Evolutionary conservation across 2,888 invertebrate genomes (phyloP), one percentile per base, ranked within the genome.

Genomic region (Conomelus anceps): DNA sequence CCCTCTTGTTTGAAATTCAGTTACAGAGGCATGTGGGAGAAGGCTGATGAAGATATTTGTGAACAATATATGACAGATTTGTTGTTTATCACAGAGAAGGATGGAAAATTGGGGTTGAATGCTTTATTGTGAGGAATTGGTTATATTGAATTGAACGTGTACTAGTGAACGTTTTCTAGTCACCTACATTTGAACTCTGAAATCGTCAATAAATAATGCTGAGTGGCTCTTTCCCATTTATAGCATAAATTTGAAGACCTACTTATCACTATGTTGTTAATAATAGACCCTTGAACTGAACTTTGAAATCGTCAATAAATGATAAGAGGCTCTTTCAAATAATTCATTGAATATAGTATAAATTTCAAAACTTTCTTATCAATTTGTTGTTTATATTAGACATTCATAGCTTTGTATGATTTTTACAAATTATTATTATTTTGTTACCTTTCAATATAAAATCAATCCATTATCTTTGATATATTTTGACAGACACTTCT

Each of bases 31-130:
- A 98, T 98, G 97, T 95, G 96, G 87, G 97, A 98, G 91, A 96
- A 98, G 92, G 98, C 98, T 0, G 97, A 98, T 92, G 98, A 98
- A 93, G 95, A 98, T 20, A 97, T 98, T 92, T 96, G 98, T 91
- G 99, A 99, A 93, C 99, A 99, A 93, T 97, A 98, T 0, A 95
- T 99, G 94, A 97, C 99, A 0, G 99, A 99, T 93, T 94, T 99
- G 89, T 94, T 99, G 22, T 99, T 97, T 93, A 94, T 99, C 89
- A 97, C 98, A 0, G 98, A 99, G 93, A 98, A 99, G 92, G 98
- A 98, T 92, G 98, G 98, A 90, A 97, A 97, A 93, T 94, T 98
- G 92, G 95, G 97, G 91, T 93, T 98, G 91, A 98, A 98, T 92
- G 97, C 94, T 63, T 63, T 63, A 63, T n/a, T n/a, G 1, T 63